Percentiles rank a stretch among this genome's conserved stretches.
phyloP scores from a whole-genome alignment of 2,888 invertebrate genomes.

The Latrodectus hesperus region DNA sequence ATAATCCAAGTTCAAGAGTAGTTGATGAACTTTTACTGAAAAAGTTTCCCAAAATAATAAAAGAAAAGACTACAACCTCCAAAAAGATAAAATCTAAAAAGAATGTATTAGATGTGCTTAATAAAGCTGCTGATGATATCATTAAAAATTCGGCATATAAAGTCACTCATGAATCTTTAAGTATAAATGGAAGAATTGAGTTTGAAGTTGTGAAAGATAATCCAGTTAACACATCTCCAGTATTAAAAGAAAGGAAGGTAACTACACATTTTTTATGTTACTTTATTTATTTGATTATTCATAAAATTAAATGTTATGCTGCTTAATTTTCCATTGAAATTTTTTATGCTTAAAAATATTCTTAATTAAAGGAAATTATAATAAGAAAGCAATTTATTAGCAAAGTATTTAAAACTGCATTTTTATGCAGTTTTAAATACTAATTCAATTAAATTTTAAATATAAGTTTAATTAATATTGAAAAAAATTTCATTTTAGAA shows the following conservation, averaged over 20 bases:
- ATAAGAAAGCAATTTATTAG: too few relatives aligned
- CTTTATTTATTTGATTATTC: neutral
- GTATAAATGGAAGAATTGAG: slow-evolving; percentile 6
- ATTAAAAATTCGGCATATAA: slow-evolving; percentile 5
- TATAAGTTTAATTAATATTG: too few relatives aligned
- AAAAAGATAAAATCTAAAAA: slow-evolving; percentile 1
- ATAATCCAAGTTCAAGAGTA: neutral
- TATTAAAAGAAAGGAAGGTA: neutral
- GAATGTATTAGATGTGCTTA: slow-evolving; percentile 16
- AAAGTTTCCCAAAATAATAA: neutral
- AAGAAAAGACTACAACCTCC: neutral
- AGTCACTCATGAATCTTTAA: neutral
- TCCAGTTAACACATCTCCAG: neutral
- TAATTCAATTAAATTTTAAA: too few relatives aligned
- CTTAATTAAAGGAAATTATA: too few relatives aligned
- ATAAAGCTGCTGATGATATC: slow-evolving; percentile 24
- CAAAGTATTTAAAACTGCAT: too few relatives aligned
- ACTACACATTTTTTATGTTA: neutral
- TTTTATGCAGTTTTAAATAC: too few relatives aligned
- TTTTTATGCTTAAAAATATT: too few relatives aligned
- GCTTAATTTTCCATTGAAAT: too few relatives aligned
- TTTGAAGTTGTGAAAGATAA: slow-evolving; percentile 1
- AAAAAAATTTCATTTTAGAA: too few relatives aligned
- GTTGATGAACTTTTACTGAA: neutral
- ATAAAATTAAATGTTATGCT: neutral